These are phyloP conservation scores for Helicoverpa zea DNA, from an alignment of 1,140 invertebrate species.

Conservation along the genomic window DNA sequence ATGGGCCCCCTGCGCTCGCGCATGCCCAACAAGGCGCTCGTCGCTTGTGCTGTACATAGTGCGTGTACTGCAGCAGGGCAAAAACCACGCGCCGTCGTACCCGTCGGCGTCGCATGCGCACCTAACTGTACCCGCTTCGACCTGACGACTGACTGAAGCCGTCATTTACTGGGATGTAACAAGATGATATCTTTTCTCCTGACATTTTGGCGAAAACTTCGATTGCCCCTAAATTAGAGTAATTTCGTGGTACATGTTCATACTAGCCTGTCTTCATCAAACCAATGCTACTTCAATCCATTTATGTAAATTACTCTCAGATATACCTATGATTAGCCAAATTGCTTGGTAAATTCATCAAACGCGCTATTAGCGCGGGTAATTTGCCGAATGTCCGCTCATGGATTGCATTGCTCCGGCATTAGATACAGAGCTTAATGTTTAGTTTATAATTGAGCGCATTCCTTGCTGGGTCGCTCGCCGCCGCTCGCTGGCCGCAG, in stretches of 20 bases:
- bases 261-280: not conserved
- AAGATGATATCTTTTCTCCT: not conserved
- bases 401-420: slow-evolving; percentile 22
- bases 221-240: not conserved
- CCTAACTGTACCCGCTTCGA: slow-evolving; percentile 25
- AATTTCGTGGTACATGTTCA: not conserved
- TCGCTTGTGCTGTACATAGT: slow-evolving; percentile 25
- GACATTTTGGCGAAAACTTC: not conserved
- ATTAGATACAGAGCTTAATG: slow-evolving; percentile 50
- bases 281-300: not conserved
- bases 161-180: not conserved
- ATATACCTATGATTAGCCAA: slow-evolving; percentile 32
- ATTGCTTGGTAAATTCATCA: slow-evolving; percentile 44
- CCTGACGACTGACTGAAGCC: not conserved
- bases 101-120: slow-evolving; percentile 37
- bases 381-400: slow-evolving; percentile 41
- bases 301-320: slow-evolving; percentile 27
- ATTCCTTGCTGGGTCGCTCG: slow-evolving; percentile 61
- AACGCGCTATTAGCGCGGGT: slow-evolving; percentile 20
- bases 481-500: slow-evolving; percentile 57
- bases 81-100: slow-evolving; percentile 62
- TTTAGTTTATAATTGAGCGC: slow-evolving; percentile 71
- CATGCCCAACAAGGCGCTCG: slow-evolving; percentile 61
- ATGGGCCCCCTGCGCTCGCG: slow-evolving; percentile 66
- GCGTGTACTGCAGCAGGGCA: slow-evolving; percentile 45